Percentiles rank a stretch among this genome's conserved stretches.
phyloP scores from a whole-genome alignment of 2,888 invertebrate species.

The Drosophila meridiana region DNA sequence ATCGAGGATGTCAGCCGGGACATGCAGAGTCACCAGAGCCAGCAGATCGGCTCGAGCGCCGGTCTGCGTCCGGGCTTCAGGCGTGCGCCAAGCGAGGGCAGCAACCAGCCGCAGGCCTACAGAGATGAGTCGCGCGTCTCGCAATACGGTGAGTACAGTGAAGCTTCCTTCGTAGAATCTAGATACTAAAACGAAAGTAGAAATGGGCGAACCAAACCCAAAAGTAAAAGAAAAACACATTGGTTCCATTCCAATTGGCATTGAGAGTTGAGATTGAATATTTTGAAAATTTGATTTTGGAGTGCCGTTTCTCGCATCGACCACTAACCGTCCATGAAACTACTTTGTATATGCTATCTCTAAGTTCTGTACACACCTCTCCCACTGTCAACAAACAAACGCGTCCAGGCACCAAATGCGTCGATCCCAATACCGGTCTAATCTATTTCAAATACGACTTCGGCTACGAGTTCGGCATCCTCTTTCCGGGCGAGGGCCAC shows the following conservation, averaged over 20 bases:
- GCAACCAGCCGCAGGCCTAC: slow-evolving; percentile 88
- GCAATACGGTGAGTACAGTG: slow-evolving; percentile 88
- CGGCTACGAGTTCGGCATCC: slow-evolving; percentile 91
- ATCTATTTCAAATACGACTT: slow-evolving; percentile 94
- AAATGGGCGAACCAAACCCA: slow-evolving; percentile 6
- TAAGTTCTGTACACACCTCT: slow-evolving; percentile 46
- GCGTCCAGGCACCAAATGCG: slow-evolving; percentile 89
- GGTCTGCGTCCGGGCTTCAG: slow-evolving; percentile 83
- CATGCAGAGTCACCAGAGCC: slow-evolving; percentile 79
- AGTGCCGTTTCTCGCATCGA: slow-evolving; percentile 44
- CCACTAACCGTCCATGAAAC: slow-evolving; percentile 46
- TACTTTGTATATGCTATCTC: slow-evolving; percentile 36
- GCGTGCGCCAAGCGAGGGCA: slow-evolving; percentile 85
- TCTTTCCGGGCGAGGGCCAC: slow-evolving; percentile 89
- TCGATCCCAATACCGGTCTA: slow-evolving; percentile 91
- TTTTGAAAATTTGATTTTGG: slow-evolving; percentile 51
- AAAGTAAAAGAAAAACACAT: slow-evolving; percentile 6
- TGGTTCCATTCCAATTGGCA: slow-evolving; percentile 60
- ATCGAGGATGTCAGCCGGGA: slow-evolving; percentile 88
- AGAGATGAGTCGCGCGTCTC: slow-evolving; percentile 89
- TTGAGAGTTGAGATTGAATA: slow-evolving; percentile 56
- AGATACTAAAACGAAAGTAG: slow-evolving; percentile 23
- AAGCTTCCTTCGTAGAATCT: neutral
- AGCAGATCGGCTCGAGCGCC: slow-evolving; percentile 29
- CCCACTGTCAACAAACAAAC: slow-evolving; percentile 32